Evolutionary conservation across 1,140 invertebrate genomes (phyloP), one percentile per base, ranked within the genome.

Genomic region (Meloidogyne floridensis): DNA sequence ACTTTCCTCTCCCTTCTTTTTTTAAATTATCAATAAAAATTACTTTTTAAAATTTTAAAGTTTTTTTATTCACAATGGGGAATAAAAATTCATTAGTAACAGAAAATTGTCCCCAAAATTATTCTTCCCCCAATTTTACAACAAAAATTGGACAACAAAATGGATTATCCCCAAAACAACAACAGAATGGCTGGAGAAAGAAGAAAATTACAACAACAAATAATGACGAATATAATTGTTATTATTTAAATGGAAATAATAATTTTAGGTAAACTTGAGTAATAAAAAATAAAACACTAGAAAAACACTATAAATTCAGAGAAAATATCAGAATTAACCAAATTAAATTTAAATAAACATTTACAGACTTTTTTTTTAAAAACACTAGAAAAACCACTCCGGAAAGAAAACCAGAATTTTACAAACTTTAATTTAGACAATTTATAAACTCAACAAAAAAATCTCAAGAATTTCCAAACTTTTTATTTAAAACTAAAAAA

Each of bases 81-180:
- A 65, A 65, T 18, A 65, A 65, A 65, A 65, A 65, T 65, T 65
- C 59, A n/a, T 65, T 65, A 65, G 59, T n/a, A 65, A 65, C 15
- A n/a, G n/a, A 65, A 7, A n/a, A 4, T 65, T 65, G n/a, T 65
- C n/a, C 59, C n/a, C n/a, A 15, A 7, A 65, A 65, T n/a, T 15
- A 6, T 65, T 65, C 59, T 65, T 65, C 59, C n/a, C 15, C 59
- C 5, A 6, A 65, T 65, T 65, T 65, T 65, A 65, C 59, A n/a
- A n/a, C 15, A 18, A 65, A 65, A 65, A 65, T n/a, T 65, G 59
- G 59, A 65, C 59, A 65, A 65, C 59, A 65, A 65, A 65, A 65
- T 65, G 15, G 15, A n/a, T 65, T 65, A 65, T 65, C 59, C n/a
- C 59, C 59, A n/a, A 65, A 65, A 65, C 59, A 65, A 65, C 53